A percentile compares a stretch with the other conserved stretches of the same genome.
Evolutionary conservation across 2,888 invertebrate species (phyloP).

Genomic region (Subacronicta megacephala): DNA sequence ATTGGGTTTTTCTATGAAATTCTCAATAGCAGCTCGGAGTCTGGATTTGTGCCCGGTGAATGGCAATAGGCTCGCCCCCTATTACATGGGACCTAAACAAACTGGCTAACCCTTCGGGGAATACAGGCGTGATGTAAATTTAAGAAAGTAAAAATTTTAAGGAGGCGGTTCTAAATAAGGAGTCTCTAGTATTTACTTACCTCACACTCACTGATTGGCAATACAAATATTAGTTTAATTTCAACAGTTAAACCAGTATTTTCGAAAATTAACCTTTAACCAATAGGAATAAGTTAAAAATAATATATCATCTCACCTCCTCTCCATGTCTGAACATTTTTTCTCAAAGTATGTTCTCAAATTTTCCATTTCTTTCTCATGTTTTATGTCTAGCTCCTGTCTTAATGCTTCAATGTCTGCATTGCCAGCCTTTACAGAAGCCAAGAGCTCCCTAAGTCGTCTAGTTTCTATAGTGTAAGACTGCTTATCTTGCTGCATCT

Average conservation of each 20-base stretch:
- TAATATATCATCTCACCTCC: constrained; percentile 88
- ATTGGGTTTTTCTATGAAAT: too few relatives aligned
- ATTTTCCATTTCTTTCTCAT: constrained; percentile 94
- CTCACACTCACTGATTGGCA: too few relatives aligned
- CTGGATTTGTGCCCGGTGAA: too few relatives aligned
- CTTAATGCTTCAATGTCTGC: constrained; percentile 88
- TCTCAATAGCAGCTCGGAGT: too few relatives aligned
- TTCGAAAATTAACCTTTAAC: background rate
- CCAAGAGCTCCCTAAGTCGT: constrained; percentile 87
- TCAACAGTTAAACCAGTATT: background rate
- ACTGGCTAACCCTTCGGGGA: too few relatives aligned
- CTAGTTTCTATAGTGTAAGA: constrained; percentile 87
- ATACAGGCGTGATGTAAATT: too few relatives aligned
- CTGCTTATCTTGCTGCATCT: constrained; percentile 89
- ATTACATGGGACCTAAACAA: too few relatives aligned
- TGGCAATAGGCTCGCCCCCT: too few relatives aligned
- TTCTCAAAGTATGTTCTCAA: constrained; percentile 94
- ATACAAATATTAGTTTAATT: too few relatives aligned
- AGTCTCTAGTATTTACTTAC: too few relatives aligned
- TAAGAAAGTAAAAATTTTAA: too few relatives aligned
- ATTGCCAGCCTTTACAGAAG: constrained; percentile 89
- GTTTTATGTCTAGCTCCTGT: constrained; percentile 91
- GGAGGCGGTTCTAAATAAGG: too few relatives aligned
- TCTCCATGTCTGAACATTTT: constrained; percentile 94
- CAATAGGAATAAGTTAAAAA: background rate